Conservation (phyloP, 2,113 vertebrate species). For the Orcinus orca region DNA sequence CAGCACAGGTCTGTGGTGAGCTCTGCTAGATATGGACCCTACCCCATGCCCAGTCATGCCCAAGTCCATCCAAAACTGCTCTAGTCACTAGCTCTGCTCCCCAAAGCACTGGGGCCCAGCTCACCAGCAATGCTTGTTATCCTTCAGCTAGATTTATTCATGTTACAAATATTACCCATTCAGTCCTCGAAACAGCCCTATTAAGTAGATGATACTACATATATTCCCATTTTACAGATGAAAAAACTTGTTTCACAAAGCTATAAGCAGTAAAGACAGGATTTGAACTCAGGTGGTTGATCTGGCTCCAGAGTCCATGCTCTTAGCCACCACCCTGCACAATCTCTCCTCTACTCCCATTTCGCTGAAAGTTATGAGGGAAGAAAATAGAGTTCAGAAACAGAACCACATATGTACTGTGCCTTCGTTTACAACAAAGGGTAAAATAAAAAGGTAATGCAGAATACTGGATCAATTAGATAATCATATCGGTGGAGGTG, state of each 20-base stretch:
- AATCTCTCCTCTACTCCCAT: not conserved
- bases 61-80: not conserved
- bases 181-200: not conserved
- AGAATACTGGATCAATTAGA: not conserved
- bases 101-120: not conserved
- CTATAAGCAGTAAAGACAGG: not conserved
- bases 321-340: not conserved
- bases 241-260: not conserved
- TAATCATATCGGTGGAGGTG: not conserved
- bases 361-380: not conserved
- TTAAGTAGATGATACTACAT: not conserved
- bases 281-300: not conserved
- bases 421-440: slow-evolving; percentile 17
- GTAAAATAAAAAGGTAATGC: not conserved
- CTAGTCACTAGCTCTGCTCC: not conserved
- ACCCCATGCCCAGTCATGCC: not conserved
- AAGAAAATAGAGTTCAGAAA: not conserved
- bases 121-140: not conserved
- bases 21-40: not conserved
- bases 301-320: not conserved
- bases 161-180: not conserved
- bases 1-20: not conserved
- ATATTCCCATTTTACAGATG: not conserved
- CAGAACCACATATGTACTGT: not conserved
- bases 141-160: not conserved